Base-by-base conservation (phyloP, 2,797 vertebrate genomes). In the Dendrocincla fuliginosa region DNA sequence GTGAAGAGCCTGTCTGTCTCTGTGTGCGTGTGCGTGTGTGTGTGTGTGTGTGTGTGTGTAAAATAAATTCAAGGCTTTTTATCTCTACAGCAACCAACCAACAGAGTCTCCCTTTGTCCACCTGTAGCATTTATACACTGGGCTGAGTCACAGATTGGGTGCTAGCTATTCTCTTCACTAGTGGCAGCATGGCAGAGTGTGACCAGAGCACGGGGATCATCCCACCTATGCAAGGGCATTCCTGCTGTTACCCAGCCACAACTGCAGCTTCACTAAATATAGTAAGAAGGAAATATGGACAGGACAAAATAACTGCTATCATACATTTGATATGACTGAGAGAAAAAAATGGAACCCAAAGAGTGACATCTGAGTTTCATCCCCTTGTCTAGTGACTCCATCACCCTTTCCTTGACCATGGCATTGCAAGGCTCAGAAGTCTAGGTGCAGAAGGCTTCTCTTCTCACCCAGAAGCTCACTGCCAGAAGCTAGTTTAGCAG, bases 181-280 rank as follows among this genome's bases (percentile, higher is more conserved):
- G 23, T 41, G 49, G 30, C 56, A 74, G 27, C 16, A 11, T 12
- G 5, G 2, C 1, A 1, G 13, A 42, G 16, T 24, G 17, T 27
- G 60, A 35, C 47, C 33, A 9, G 1, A 10, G 24, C 47, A 32
- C 0, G 0, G 27, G 25, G 32, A 56, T 11, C 2, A 10, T 80
- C 64, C n/a, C 27, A 49, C 30, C 53, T 41, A 27, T 0, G 0
- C 68, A 46, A 52, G 14, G 16, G 13, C 65, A 33, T 46, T 13
- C 16, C 25, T 3, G 1, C 44, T 7, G 28, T 18, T 42, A 28
- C 44, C 41, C 49, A 71, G 50, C 14, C 14, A 13, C 1, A 0
- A 19, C 56, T 63, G 59, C 35, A 86, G n/a, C 30, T 70, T 57
- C 55, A 18, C 41, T 65, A 52, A 25, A 22, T 39, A 24, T 1